These are phyloP conservation scores for Anguilla obscura DNA, from an alignment of 2,797 vertebrate species.

Conservation along the genomic window DNA sequence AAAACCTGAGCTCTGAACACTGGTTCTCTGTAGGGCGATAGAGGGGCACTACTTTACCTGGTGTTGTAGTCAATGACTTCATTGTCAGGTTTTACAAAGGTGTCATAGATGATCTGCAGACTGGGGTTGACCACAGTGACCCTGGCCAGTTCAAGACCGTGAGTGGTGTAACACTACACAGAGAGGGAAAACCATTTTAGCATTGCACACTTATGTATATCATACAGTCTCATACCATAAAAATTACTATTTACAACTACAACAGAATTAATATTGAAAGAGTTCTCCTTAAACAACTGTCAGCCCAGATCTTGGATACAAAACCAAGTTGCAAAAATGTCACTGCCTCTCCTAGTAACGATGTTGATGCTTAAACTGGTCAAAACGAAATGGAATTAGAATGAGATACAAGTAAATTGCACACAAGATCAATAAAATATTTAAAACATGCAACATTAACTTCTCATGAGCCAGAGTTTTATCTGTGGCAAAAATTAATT, in stretches of 20 bases:
- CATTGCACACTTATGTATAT: background rate
- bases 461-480: background rate
- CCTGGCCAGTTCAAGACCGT: slow-evolving; percentile 75
- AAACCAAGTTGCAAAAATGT: background rate
- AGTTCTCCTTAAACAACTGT: background rate
- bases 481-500: background rate
- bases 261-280: background rate
- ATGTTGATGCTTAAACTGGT: too few species aligned
- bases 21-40: background rate
- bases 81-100: slow-evolving; percentile 76
- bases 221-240: background rate
- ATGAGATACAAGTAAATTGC: background rate
- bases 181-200: background rate
- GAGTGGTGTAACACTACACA: slow-evolving; percentile 77
- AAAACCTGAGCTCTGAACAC: background rate
- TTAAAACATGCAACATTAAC: background rate
- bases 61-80: slow-evolving; percentile 80
- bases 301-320: background rate
- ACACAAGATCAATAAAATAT: background rate
- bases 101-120: slow-evolving; percentile 76
- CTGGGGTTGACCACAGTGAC: slow-evolving; percentile 76
- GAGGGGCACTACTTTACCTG: slow-evolving; percentile 61
- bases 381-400: too few species aligned
- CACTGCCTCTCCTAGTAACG: background rate
- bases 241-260: too few species aligned